A percentile compares a stretch with the other conserved stretches of the same genome.
Conservation (phyloP, 2,113 vertebrate genomes). For the Smithornis capensis region DNA sequence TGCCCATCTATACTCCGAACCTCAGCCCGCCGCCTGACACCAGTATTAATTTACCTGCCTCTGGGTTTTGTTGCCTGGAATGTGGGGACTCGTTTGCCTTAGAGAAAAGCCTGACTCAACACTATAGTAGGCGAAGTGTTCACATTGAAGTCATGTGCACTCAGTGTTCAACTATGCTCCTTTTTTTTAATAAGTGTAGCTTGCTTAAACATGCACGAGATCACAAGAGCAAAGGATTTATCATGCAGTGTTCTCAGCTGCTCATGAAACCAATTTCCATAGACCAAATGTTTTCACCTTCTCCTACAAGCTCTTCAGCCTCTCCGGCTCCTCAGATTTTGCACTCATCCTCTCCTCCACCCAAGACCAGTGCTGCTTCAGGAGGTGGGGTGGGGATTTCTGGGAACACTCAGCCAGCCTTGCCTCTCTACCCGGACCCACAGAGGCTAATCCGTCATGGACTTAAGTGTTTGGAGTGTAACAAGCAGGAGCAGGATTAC, state of each 20-base stretch:
- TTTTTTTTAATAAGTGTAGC: slow-evolving; percentile 96
- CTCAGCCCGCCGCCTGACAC: slow-evolving; percentile 86
- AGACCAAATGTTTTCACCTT: slow-evolving; percentile 87
- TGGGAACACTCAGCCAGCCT: slow-evolving; percentile 69
- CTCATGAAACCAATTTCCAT: slow-evolving; percentile 89
- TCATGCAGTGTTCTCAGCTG: slow-evolving; percentile 97
- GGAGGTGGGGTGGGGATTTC: slow-evolving; percentile 25
- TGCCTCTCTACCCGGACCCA: slow-evolving; percentile 87
- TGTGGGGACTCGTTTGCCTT: slow-evolving; percentile 93
- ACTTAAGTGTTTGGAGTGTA: slow-evolving; percentile 90
- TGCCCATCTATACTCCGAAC: slow-evolving; percentile 90
- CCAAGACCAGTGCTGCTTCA: neutral
- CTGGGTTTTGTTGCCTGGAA: slow-evolving; percentile 91
- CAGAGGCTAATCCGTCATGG: slow-evolving; percentile 80
- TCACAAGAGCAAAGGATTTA: slow-evolving; percentile 88
- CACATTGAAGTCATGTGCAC: slow-evolving; percentile 94
- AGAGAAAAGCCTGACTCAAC: slow-evolving; percentile 89
- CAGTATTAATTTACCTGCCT: slow-evolving; percentile 85
- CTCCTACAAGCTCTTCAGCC: slow-evolving; percentile 48
- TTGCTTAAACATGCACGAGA: slow-evolving; percentile 91
- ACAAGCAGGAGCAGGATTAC: slow-evolving; percentile 87
- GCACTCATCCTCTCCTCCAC: neutral
- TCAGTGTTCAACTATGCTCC: slow-evolving; percentile 85
- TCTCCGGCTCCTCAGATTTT: slow-evolving; percentile 27
- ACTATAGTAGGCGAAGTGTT: slow-evolving; percentile 88